Conservation (phyloP, 2,888 invertebrate species). For the Lithophane ornitopus region DNA sequence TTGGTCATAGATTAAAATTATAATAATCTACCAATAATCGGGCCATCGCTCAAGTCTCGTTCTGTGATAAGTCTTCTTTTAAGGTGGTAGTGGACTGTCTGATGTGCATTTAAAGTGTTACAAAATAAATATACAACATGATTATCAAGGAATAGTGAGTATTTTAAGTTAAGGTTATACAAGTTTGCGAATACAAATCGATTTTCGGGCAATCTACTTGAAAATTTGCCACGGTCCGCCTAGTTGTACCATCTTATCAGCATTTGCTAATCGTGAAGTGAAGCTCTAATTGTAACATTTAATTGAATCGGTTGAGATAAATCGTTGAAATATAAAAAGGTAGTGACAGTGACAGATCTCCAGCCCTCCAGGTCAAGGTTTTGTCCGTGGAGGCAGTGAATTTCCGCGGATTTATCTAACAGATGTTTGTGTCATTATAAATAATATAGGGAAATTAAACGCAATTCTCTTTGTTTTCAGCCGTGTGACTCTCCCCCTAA, state of each 20-base stretch:
- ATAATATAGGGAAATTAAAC: slow-evolving; percentile 51
- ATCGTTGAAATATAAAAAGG: slow-evolving; percentile 58
- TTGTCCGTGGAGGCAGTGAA: slow-evolving; percentile 63
- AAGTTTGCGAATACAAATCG: slow-evolving; percentile 85
- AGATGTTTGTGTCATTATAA: slow-evolving; percentile 71
- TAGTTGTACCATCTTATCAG: slow-evolving; percentile 74
- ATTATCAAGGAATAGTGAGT: slow-evolving; percentile 94
- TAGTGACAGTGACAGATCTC: slow-evolving; percentile 83
- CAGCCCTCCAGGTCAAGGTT: slow-evolving; percentile 79
- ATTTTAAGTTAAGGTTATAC: slow-evolving; percentile 82
- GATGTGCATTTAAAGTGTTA: slow-evolving; percentile 88
- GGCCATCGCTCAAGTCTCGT: slow-evolving; percentile 88
- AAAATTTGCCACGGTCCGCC: slow-evolving; percentile 72
- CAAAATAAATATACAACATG: slow-evolving; percentile 89
- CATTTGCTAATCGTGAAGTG: slow-evolving; percentile 60
- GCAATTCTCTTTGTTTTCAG: slow-evolving; percentile 91
- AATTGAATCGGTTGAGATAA: slow-evolving; percentile 54
- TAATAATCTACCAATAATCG: slow-evolving; percentile 85
- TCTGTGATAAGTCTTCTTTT: slow-evolving; percentile 87
- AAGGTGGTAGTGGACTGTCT: slow-evolving; percentile 89
- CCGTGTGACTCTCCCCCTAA: slow-evolving; percentile 98
- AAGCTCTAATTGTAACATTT: slow-evolving; percentile 45
- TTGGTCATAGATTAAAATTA: slow-evolving; percentile 88
- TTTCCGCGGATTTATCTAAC: slow-evolving; percentile 68
- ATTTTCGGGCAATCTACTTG: slow-evolving; percentile 80